A percentile compares a stretch with the other conserved stretches of the same genome.
Conservation (phyloP, 2,797 vertebrate genomes). For the Emys orbicularis region DNA sequence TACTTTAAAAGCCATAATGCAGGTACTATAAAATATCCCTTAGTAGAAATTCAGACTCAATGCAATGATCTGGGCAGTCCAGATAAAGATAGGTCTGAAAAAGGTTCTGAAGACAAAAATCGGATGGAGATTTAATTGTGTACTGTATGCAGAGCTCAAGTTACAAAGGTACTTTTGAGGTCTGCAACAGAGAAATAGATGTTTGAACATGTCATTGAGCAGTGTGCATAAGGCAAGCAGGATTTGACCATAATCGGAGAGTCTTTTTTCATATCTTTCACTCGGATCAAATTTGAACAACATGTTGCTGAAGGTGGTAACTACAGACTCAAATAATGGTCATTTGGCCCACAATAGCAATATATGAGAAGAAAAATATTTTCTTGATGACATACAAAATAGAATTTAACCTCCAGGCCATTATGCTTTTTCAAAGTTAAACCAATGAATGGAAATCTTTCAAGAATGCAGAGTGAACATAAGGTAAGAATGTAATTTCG, state of each 20-base stretch:
- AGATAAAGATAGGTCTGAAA: background rate
- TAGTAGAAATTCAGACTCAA: background rate
- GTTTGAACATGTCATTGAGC: background rate
- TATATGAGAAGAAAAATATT: rapidly evolving
- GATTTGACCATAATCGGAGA: rapidly evolving
- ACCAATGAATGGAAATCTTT: background rate
- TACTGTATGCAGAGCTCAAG: background rate
- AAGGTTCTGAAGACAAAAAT: background rate
- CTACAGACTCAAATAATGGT: background rate
- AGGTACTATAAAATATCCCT: background rate
- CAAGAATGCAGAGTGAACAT: background rate
- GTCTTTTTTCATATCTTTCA: background rate
- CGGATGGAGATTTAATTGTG: background rate
- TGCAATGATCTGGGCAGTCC: background rate
- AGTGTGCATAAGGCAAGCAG: background rate
- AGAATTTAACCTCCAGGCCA: background rate
- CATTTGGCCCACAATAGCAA: background rate
- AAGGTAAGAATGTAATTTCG: background rate
- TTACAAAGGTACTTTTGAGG: background rate
- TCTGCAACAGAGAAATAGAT: background rate
- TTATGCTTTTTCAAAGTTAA: background rate
- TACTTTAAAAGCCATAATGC: background rate
- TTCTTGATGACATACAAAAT: rapidly evolving
- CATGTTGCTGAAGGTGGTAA: background rate
- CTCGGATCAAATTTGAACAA: background rate